Percentiles rank a stretch among this genome's conserved stretches.
phyloP scores from a whole-genome alignment of 2,797 vertebrate genomes.

The Sciurus vulgaris region DNA sequence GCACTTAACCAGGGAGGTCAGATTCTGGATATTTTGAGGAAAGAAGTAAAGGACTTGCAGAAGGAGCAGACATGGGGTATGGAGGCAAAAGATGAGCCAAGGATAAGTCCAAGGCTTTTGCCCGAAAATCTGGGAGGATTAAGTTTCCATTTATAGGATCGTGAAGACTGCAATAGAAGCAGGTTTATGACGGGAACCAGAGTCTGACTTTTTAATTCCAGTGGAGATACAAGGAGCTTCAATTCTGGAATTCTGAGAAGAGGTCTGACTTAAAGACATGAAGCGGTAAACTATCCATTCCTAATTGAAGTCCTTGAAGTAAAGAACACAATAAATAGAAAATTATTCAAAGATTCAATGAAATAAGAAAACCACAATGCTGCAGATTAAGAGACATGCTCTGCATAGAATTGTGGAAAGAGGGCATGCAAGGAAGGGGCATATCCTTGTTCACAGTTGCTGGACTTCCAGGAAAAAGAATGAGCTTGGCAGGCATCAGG shows the following conservation, averaged over 20 bases:
- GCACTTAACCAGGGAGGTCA: background rate
- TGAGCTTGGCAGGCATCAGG: background rate
- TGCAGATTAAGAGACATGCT: background rate
- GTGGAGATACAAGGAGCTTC: background rate
- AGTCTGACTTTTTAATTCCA: conserved; percentile 20
- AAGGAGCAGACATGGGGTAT: background rate
- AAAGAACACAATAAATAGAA: conserved; percentile 8
- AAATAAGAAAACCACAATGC: background rate
- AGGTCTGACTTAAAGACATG: background rate
- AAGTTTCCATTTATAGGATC: background rate
- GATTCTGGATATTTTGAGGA: background rate
- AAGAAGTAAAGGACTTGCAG: background rate
- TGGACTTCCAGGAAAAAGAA: conserved; percentile 58
- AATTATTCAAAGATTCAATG: conserved; percentile 37
- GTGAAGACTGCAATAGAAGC: background rate
- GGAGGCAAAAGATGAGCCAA: background rate
- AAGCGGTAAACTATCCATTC: background rate
- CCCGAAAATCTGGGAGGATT: background rate
- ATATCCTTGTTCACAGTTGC: background rate
- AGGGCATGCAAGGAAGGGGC: background rate
- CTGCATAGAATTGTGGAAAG: background rate
- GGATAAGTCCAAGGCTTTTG: background rate
- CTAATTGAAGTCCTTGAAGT: background rate
- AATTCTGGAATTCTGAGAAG: conserved; percentile 21
- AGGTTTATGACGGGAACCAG: background rate